Conservation (phyloP, 2,113 vertebrate genomes). For the Bos indicus region DNA sequence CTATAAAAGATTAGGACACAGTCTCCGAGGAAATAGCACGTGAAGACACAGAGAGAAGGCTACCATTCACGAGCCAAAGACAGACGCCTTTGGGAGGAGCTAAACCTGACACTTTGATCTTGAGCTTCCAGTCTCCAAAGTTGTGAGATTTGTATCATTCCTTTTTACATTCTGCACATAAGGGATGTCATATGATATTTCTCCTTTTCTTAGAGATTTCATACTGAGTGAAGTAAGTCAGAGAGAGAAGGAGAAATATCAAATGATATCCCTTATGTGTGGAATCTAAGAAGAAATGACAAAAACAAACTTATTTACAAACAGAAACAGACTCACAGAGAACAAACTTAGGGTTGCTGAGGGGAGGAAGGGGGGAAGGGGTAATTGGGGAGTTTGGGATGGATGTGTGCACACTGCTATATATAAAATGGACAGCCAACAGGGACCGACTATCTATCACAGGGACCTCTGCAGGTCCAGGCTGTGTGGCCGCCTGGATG, state of each 20-base stretch:
- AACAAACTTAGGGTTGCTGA: background rate
- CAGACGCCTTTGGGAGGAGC: background rate
- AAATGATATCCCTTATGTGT: background rate
- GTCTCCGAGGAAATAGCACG: background rate
- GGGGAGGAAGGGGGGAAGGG: background rate
- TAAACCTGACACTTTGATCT: background rate
- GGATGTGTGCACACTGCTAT: background rate
- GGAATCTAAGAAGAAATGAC: background rate
- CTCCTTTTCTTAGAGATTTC: background rate
- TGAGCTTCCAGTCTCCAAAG: background rate
- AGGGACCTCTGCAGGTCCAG: background rate
- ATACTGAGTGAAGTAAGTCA: background rate
- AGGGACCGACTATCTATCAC: background rate
- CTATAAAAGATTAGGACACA: background rate
- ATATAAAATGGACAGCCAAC: background rate
- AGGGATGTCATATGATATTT: background rate
- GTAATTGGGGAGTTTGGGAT: background rate
- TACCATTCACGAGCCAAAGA: background rate
- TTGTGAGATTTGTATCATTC: background rate
- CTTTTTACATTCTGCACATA: background rate
- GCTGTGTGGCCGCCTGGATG: background rate
- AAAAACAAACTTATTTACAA: background rate
- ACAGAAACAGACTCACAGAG: background rate
- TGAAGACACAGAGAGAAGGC: background rate
- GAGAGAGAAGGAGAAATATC: background rate